Base-by-base conservation (phyloP, 2,113 vertebrate species). In the Danionella cerebrum region DNA sequence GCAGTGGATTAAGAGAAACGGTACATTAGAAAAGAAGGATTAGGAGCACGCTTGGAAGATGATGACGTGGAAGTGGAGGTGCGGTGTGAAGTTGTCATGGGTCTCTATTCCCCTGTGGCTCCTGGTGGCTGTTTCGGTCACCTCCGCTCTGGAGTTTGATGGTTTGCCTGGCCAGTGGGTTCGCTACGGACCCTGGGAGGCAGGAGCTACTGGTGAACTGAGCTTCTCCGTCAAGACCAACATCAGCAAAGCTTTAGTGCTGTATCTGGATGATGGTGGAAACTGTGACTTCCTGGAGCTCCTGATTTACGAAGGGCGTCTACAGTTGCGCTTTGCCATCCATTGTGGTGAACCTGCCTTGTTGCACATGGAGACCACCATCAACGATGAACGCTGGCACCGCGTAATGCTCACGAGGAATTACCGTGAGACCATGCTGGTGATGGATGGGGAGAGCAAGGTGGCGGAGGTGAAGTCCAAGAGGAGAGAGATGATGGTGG, bases 231-330 rank as follows among this genome's bases (percentile, higher is more conserved):
- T 97, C 58, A 91, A 91, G 78, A 95, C 92, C 65, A 96, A 97
- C 79, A 62, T 87, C 73, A 90, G 89, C 48, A 90, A 90, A 71
- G 91, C 92, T 0, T 74, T 97, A 75, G 85, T 97, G 71, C 90
- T 97, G 39, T 97, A 97, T 76, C 77, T 94, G 68, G 95, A 97
- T 5, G 95, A 97, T 9, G 94, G 94, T 0, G 95, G 95, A 7
- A 90, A 96, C 88, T 97, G 95, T 1, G 94, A 96, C 85, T 97
- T 97, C 83, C 73, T 97, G 85, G 94, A 96, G 88, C 89, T 96
- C 12, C 82, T 94, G 59, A 77, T 97, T 13, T 78, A 80, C 3
- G 92, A 91, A 0, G 91, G 95, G 1, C 87, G 91, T 1, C 85
- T 94, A 35, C 88, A 92, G 13, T 76, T 96, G 69, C 93, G 91